A percentile compares a stretch with the other conserved stretches of the same genome.
These are phyloP conservation scores for Protula sp. DNA, from an alignment of 2,888 invertebrate species.

Conservation along the genomic window DNA sequence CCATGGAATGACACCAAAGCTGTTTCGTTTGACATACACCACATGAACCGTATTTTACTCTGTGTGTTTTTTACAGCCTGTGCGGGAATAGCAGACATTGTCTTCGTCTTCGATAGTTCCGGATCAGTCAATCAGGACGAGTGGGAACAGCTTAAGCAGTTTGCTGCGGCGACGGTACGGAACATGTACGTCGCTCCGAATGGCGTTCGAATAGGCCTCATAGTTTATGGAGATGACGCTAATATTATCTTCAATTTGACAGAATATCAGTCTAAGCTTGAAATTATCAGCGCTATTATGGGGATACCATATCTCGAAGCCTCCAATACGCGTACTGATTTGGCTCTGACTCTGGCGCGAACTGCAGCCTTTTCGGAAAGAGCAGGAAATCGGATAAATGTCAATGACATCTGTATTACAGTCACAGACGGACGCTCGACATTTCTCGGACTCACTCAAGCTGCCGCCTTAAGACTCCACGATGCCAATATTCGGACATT, in stretches of 20 bases:
- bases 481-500: constrained; percentile 30
- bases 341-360: constrained; percentile 5
- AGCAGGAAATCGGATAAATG: constrained; percentile 13
- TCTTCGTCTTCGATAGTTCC: constrained; percentile 20
- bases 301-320: constrained; percentile 8
- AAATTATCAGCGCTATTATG: constrained; percentile 11
- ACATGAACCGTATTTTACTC: not conserved
- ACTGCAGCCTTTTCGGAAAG: constrained; percentile 3
- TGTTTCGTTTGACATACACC: too few species aligned
- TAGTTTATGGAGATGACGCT: not conserved
- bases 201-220: constrained; percentile 6
- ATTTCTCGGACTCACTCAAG: constrained; percentile 1
- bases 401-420: constrained; percentile 23
- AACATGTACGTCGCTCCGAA: constrained; percentile 12
- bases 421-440: constrained; percentile 21
- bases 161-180: constrained; percentile 11
- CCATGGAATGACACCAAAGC: not conserved
- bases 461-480: constrained; percentile 32
- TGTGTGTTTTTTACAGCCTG: constrained; percentile 9
- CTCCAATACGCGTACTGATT: constrained; percentile 13
- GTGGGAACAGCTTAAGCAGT: not conserved
- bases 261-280: constrained; percentile 7
- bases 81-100: constrained; percentile 18
- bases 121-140: constrained; percentile 15
- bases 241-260: not conserved